phyloP scores from a whole-genome alignment of 2,113 vertebrate species.

The Paedocypris sp. region DNA sequence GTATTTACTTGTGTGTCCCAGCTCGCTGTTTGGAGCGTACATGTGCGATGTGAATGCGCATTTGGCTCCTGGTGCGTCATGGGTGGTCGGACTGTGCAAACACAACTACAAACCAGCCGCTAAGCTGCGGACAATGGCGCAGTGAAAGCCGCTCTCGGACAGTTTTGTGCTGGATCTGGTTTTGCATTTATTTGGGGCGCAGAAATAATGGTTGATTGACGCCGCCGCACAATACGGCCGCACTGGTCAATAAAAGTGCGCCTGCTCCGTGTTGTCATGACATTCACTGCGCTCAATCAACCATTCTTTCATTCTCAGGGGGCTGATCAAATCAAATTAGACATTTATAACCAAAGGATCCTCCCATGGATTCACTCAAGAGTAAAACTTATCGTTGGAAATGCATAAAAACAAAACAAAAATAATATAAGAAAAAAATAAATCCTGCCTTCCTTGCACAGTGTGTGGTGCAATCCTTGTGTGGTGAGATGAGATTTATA shows the following conservation, averaged over 20 bases:
- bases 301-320: conserved; percentile 75
- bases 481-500: too few relatives aligned
- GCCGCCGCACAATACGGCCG: conserved; percentile 77
- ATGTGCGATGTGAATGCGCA: conserved; percentile 70
- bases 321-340: not conserved
- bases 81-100: conserved; percentile 86
- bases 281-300: conserved; percentile 80
- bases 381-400: too few relatives aligned
- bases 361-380: too few relatives aligned
- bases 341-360: not conserved
- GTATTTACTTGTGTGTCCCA: not conserved
- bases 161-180: conserved; percentile 76
- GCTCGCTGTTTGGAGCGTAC: conserved; percentile 48
- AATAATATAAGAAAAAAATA: too few relatives aligned
- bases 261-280: conserved; percentile 94
- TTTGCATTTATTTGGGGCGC: conserved; percentile 88
- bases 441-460: too few relatives aligned
- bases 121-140: conserved; percentile 86
- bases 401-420: too few relatives aligned
- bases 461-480: too few relatives aligned
- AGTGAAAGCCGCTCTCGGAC: conserved; percentile 86
- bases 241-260: conserved; percentile 87
- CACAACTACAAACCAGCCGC: conserved; percentile 91
- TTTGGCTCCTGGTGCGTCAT: conserved; percentile 66
- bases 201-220: conserved; percentile 89